Base-by-base conservation (phyloP, 2,113 vertebrate species). In the Coregonus clupeaformis region DNA sequence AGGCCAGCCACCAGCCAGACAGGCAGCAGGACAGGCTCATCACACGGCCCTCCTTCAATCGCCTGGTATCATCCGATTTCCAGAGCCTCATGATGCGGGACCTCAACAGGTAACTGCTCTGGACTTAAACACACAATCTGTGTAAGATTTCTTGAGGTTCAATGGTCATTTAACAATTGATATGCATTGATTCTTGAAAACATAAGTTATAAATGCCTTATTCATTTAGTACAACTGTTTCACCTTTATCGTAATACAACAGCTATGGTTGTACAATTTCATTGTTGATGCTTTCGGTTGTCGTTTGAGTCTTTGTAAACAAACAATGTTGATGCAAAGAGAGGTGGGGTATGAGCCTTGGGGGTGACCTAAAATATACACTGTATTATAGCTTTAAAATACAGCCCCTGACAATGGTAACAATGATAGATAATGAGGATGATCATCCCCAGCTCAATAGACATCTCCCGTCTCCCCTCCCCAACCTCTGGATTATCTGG, bases 1-100 rank as follows among this genome's bases (percentile, higher is more conserved):
- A 97, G 72, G 94, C 97, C 0, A 98, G 96, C 87, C 96, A 96
- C 82, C 95, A 97, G 84, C 94, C 96, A 0, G 95, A 97, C 75
- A 91, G 95, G 63, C 95, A 95, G 42, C 94, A 95, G 2, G 95
- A 98, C 86, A 89, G 97, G 18, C 92, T 95, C 80, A 93, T 94
- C 70, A 89, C 94, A 1, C 94, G 97, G 68, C 95, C 96, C 0
- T 75, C 95, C 72, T 94, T 98, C 84, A 95, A 95, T 77, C 94
- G 97, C 22, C 93, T 96, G 4, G 95, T 95, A 24, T 97, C 97
- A 0, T 94, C 96, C 0, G 97, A 98, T 87, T 94, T 98, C 90
- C 97, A 98, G 93, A 94, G 95, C 92, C 96, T 96, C 86, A 95
- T 97, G 93, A 96, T 97, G 94, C 94, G 96, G 0, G 97, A 98